Conservation (phyloP, 2,797 vertebrate species). For the Clarias fuscus region DNA sequence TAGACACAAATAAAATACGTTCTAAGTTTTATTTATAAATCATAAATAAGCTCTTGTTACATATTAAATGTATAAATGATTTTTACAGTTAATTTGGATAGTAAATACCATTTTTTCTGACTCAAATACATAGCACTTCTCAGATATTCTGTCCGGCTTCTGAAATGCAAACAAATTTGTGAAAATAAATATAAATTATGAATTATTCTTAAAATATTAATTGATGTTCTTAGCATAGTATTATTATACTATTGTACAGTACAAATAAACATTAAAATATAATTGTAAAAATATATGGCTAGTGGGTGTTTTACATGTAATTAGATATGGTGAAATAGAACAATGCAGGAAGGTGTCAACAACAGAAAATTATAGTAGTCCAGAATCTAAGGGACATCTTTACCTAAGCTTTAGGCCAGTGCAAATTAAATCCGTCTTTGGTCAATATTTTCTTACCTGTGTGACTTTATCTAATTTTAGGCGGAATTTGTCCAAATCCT, state of each 20-base stretch:
- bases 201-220: too few relatives aligned
- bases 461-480: constrained; percentile 87
- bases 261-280: neutral
- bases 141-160: constrained; percentile 90
- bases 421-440: neutral
- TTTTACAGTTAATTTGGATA: neutral
- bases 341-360: neutral
- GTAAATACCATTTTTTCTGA: constrained; percentile 86
- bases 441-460: constrained; percentile 75
- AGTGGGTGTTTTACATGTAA: neutral
- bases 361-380: neutral
- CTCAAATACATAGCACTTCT: constrained; percentile 85
- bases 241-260: too few relatives aligned
- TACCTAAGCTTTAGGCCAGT: neutral
- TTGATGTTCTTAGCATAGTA: too few relatives aligned
- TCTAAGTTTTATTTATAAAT: neutral
- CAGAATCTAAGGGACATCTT: neutral
- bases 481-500: constrained; percentile 86
- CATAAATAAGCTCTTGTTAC: neutral
- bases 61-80: neutral
- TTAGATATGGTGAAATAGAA: neutral
- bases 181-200: too few relatives aligned
- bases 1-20: neutral
- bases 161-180: constrained; percentile 61
- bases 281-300: neutral